Evolutionary conservation across 2,888 invertebrate species (phyloP).

Genomic region (Creontiades dilutus): DNA sequence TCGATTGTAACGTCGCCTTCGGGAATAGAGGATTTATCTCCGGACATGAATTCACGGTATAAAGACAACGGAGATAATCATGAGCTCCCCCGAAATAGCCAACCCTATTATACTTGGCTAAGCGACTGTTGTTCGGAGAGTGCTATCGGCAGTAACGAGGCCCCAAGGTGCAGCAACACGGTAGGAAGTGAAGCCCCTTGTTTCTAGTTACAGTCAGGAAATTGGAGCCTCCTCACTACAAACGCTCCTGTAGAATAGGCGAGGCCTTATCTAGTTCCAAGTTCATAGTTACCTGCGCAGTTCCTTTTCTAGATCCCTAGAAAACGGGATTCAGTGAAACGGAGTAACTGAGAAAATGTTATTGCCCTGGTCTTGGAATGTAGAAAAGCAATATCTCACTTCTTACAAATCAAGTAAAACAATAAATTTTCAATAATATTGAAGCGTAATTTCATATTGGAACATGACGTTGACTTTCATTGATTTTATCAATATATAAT

Average conservation of each 20-base stretch:
- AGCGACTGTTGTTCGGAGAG: constrained; percentile 29
- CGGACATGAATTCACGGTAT: background rate
- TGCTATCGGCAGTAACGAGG: constrained; percentile 32
- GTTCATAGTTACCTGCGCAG: too few species aligned
- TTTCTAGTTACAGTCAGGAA: constrained; percentile 13
- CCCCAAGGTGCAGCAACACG: constrained; percentile 23
- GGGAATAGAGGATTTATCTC: background rate
- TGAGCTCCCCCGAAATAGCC: background rate
- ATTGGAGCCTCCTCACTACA: background rate
- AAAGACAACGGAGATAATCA: background rate
- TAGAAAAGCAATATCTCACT: too few species aligned
- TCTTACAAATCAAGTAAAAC: too few species aligned
- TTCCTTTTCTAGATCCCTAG: too few species aligned
- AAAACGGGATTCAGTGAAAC: too few species aligned
- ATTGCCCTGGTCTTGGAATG: too few species aligned
- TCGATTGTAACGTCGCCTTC: background rate
- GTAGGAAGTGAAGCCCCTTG: background rate
- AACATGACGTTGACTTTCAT: too few species aligned
- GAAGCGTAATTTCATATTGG: too few species aligned
- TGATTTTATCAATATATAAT: too few species aligned
- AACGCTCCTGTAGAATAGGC: background rate
- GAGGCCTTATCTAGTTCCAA: background rate
- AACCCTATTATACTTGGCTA: constrained; percentile 14
- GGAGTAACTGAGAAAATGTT: too few species aligned
- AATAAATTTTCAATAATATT: too few species aligned